A percentile compares a stretch with the other conserved stretches of the same genome.
These are phyloP conservation scores for Crotophaga sulcirostris DNA, from an alignment of 2,113 vertebrate species.

Conservation along the genomic window DNA sequence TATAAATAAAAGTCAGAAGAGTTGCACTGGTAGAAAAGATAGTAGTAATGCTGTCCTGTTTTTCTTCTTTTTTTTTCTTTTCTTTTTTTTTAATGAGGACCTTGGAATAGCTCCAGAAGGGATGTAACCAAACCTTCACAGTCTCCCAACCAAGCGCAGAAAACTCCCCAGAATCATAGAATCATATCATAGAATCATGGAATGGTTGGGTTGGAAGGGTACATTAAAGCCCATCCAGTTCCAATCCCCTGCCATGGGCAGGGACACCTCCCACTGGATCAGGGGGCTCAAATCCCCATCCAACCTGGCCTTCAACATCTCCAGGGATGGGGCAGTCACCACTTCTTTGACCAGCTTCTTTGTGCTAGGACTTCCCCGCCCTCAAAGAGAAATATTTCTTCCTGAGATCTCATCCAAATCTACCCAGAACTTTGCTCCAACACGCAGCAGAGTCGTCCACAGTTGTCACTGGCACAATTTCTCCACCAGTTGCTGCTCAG, in stretches of 20 bases:
- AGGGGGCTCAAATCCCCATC: too few relatives aligned
- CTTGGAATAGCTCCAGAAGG: not conserved
- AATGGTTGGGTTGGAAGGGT: too few relatives aligned
- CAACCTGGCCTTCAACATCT: too few relatives aligned
- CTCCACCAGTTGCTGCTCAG: fast-evolving
- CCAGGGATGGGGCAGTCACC: too few relatives aligned
- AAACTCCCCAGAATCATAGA: not conserved
- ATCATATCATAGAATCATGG: too few relatives aligned
- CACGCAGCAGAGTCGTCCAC: fast-evolving
- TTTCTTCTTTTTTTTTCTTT: not conserved
- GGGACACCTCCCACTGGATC: too few relatives aligned
- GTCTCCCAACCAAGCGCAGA: not conserved
- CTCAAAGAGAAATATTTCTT: too few relatives aligned
- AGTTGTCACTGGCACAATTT: fast-evolving
- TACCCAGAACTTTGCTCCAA: fast-evolving
- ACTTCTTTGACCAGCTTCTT: too few relatives aligned
- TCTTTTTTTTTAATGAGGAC: not conserved
- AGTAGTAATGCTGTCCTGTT: not conserved
- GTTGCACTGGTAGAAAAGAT: not conserved
- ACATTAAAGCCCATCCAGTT: too few relatives aligned
- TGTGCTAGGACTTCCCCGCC: too few relatives aligned
- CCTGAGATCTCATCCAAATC: too few relatives aligned
- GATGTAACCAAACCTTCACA: not conserved
- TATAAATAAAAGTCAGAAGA: not conserved
- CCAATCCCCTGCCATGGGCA: too few relatives aligned